These are phyloP conservation scores for Leptopilina syphax DNA, from an alignment of 2,888 invertebrate genomes.

Conservation along the genomic window DNA sequence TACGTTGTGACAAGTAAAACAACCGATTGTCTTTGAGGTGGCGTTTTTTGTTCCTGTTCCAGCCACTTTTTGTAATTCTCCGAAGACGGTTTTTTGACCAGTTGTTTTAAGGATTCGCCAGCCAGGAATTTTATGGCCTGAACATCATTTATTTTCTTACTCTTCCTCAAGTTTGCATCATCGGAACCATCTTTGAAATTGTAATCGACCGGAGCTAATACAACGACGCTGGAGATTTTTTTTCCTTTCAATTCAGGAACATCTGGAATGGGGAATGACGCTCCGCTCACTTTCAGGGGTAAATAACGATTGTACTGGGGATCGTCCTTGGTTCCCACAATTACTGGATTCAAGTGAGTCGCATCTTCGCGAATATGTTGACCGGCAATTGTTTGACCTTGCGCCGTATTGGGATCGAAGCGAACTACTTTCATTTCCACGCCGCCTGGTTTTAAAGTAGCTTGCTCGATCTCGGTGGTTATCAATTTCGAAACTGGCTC, in stretches of 20 bases:
- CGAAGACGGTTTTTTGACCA: conserved; percentile 85
- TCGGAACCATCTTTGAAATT: conserved; percentile 78
- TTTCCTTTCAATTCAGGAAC: conserved; percentile 86
- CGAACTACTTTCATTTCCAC: conserved; percentile 92
- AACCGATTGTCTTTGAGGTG: conserved; percentile 87
- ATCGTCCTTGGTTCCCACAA: conserved; percentile 78
- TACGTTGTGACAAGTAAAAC: conserved; percentile 90
- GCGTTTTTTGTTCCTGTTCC: conserved; percentile 86
- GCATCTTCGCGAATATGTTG: conserved; percentile 86
- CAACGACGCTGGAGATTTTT: conserved; percentile 90
- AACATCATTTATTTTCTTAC: conserved; percentile 80
- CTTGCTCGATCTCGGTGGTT: conserved; percentile 71
- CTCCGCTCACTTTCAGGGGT: conserved; percentile 90
- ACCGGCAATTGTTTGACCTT: conserved; percentile 85
- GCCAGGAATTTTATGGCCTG: conserved; percentile 86
- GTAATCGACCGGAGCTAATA: conserved; percentile 89
- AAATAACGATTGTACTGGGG: conserved; percentile 90
- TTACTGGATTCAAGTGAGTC: conserved; percentile 86
- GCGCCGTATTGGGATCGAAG: conserved; percentile 86
- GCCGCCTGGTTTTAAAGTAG: conserved; percentile 78
- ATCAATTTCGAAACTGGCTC: conserved; percentile 54
- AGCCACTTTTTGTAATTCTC: conserved; percentile 90
- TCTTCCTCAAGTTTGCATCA: conserved; percentile 65
- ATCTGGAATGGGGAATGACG: conserved; percentile 90
- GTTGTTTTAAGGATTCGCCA: conserved; percentile 86